Evolutionary conservation across 2,888 invertebrate species (phyloP), one percentile per base, ranked within the genome.

Genomic region (Hybos culiciformis): DNA sequence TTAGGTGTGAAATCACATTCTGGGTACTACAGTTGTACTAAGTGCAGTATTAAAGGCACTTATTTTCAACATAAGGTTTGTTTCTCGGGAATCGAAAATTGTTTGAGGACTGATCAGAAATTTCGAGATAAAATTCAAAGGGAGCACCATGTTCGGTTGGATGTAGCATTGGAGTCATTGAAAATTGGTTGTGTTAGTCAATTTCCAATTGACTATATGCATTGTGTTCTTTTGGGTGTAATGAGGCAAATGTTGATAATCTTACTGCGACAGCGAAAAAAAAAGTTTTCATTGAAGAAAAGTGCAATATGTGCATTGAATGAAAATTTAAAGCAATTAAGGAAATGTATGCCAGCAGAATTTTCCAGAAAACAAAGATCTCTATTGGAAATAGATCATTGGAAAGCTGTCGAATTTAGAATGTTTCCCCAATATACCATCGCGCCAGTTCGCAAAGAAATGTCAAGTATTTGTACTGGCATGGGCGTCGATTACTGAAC

Each of bases 211-310:
- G 23, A 23, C 23, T 23, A 23, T 23, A 23, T 23, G 23, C 23
- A 26, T 26, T 26, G 26, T 43, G 40, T 50, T 32, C 46, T 45
- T 42, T 21, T 50, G 26, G 50, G 49, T 31, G 41, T 51, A 5
- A 41, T 50, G 41, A 48, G 45, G 41, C 37, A 45, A 39, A 41
- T 52, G 21, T 8, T 52, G 7, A 29, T 43, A 34, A 44, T 46
- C 21, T 51, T 48, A 47, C 21, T 48, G 9, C 37, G 41, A 15
- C 41, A 45, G 17, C 33, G 29, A 18, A 29, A 29, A 31, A 37
- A 23, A 21, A 7, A 19, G 6, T 21, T 37, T 37, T 14, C 37
- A n/a, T 37, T 37, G 5, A 37, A 37, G 26, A 37, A 37, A 37
- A 37, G 24, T 37, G 23, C 24, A 37, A 21, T 37, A 20, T 19